phyloP scores from a whole-genome alignment of 2,888 invertebrate genomes.

The Callyntrura sp. region DNA sequence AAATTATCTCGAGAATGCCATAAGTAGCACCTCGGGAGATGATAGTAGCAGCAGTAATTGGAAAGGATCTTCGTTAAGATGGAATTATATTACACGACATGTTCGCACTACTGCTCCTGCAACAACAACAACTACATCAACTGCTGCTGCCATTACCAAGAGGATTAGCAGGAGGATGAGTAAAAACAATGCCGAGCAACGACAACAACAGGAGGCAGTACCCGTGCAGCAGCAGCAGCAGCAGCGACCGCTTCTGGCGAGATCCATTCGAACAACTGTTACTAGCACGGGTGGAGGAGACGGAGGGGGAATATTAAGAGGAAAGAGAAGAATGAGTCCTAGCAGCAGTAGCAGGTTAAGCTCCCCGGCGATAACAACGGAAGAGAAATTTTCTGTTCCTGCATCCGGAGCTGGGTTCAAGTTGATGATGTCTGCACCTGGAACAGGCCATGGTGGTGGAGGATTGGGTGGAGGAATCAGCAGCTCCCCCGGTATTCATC shows the following conservation, averaged over 20 bases:
- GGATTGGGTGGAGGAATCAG: slow-evolving; percentile 39
- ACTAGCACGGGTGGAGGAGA: slow-evolving; percentile 22
- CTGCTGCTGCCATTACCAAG: not conserved
- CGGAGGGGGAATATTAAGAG: slow-evolving; percentile 31
- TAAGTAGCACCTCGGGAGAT: slow-evolving; percentile 27
- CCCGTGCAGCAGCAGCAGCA: no score
- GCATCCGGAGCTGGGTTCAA: slow-evolving; percentile 41
- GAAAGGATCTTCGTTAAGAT: slow-evolving; percentile 17
- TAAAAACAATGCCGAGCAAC: slow-evolving; percentile 20
- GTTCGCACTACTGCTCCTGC: not conserved
- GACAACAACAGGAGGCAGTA: not conserved
- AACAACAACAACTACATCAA: slow-evolving; percentile 26
- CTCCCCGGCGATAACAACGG: slow-evolving; percentile 22
- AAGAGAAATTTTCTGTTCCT: slow-evolving; percentile 22
- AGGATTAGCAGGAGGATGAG: slow-evolving; percentile 1
- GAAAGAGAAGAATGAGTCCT: slow-evolving; percentile 13
- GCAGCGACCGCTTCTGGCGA: slow-evolving; percentile 34
- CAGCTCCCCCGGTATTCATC: slow-evolving; percentile 35
- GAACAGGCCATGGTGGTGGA: slow-evolving; percentile 7
- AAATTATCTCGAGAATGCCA: slow-evolving; percentile 30
- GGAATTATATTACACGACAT: slow-evolving; percentile 40
- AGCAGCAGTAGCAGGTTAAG: slow-evolving; percentile 35
- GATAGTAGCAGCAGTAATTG: slow-evolving; percentile 26
- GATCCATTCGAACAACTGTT: slow-evolving; percentile 25
- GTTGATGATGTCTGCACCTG: slow-evolving; percentile 63